These are phyloP conservation scores for Hypomecis punctinalis DNA, from an alignment of 2,888 invertebrate genomes.

Conservation along the genomic window DNA sequence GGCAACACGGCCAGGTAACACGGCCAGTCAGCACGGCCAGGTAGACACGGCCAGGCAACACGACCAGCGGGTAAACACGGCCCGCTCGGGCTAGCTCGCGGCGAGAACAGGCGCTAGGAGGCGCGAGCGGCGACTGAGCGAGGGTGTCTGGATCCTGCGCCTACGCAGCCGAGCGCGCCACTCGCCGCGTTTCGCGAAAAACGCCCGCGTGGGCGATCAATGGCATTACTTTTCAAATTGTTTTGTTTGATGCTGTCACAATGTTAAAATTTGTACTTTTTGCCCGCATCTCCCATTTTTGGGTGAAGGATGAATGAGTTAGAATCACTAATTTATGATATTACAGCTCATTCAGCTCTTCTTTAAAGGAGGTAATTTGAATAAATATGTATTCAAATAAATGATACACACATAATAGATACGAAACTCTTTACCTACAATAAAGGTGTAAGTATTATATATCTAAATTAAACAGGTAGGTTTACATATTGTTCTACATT, in stretches of 20 bases:
- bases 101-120: constrained; percentile 1
- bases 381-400: too few relatives aligned
- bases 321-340: too few relatives aligned
- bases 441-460: too few relatives aligned
- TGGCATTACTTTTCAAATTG: neutral
- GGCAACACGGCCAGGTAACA: neutral
- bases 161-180: constrained; percentile 27
- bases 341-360: too few relatives aligned
- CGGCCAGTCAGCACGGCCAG: neutral
- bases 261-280: neutral
- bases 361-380: too few relatives aligned
- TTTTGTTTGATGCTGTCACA: constrained; percentile 8
- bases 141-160: constrained; percentile 20
- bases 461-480: too few relatives aligned
- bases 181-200: constrained; percentile 21
- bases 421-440: too few relatives aligned
- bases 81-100: neutral
- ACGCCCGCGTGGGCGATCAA: constrained; percentile 9
- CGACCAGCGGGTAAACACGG: neutral
- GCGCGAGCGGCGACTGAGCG: constrained; percentile 23
- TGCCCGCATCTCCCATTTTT: neutral
- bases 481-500: too few relatives aligned
- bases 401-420: too few relatives aligned
- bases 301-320: neutral
- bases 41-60: neutral